Evolutionary conservation across 2,113 vertebrate genomes (phyloP).

Genomic region (Arvicanthis niloticus): DNA sequence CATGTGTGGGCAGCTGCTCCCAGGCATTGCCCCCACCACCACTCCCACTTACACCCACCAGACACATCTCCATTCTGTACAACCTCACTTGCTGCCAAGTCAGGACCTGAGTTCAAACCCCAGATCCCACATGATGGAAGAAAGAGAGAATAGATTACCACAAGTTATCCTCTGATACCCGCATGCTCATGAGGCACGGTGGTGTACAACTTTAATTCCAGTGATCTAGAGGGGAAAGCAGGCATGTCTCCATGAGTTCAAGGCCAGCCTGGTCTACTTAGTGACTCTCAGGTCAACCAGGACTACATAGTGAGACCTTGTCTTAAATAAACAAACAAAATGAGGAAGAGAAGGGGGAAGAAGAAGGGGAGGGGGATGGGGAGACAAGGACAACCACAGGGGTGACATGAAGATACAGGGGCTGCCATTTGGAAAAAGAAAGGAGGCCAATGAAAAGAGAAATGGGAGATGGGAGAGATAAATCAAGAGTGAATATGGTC

Average conservation of each 20-base stretch:
- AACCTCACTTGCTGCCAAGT: not conserved
- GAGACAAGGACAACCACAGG: not conserved
- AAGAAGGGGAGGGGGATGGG: not conserved
- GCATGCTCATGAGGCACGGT: not conserved
- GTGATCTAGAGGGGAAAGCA: not conserved
- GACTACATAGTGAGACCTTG: not conserved
- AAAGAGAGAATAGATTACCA: not conserved
- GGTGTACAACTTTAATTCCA: not conserved
- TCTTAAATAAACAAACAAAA: not conserved
- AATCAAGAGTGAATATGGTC: not conserved
- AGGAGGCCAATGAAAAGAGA: not conserved
- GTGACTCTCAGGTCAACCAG: not conserved
- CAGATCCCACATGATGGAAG: not conserved
- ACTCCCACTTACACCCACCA: rapidly evolving
- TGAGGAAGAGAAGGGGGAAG: not conserved
- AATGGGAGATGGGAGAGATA: not conserved
- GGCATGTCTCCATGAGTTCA: not conserved
- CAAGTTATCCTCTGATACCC: not conserved
- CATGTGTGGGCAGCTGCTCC: not conserved
- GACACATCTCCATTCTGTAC: not conserved
- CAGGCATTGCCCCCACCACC: not conserved
- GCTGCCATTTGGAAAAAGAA: not conserved
- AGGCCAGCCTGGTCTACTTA: not conserved
- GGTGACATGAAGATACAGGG: not conserved
- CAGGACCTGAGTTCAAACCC: not conserved